A percentile compares a stretch with the other conserved stretches of the same genome.
phyloP scores from a whole-genome alignment of 2,113 vertebrate species.

The Illadopsis cleaveri region DNA sequence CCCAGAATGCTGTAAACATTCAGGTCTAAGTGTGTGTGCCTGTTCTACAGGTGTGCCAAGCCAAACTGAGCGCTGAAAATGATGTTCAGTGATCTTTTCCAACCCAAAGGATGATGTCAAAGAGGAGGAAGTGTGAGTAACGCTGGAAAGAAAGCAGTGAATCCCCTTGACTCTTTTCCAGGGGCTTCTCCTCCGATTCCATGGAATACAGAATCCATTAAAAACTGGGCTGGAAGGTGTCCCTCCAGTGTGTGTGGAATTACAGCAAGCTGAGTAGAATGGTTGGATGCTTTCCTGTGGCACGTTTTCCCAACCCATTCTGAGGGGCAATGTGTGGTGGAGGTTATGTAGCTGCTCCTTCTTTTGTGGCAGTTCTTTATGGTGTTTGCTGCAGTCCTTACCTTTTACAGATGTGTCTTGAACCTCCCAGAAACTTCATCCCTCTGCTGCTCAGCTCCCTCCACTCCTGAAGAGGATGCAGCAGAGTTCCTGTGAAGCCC shows the following conservation, averaged over 20 bases:
- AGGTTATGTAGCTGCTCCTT: not conserved
- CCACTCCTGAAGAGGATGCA: not conserved
- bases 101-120: not conserved
- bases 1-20: not conserved
- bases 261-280: not conserved
- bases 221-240: not conserved
- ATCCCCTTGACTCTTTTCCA: not conserved
- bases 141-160: not conserved
- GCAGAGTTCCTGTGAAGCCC: not conserved
- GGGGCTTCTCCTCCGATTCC: not conserved
- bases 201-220: not conserved
- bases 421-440: not conserved
- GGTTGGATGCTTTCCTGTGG: not conserved
- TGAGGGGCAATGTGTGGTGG: not conserved
- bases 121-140: not conserved
- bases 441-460: not conserved
- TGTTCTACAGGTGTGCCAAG: not conserved
- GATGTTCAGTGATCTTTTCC: not conserved
- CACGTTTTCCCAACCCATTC: not conserved
- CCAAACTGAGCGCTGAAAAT: not conserved
- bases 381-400: not conserved
- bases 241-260: accelerated
- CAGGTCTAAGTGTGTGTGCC: not conserved
- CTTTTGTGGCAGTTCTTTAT: not conserved
- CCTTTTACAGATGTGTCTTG: not conserved